These are phyloP conservation scores for Ameiurus melas DNA, from an alignment of 2,113 vertebrate genomes.

Conservation along the genomic window DNA sequence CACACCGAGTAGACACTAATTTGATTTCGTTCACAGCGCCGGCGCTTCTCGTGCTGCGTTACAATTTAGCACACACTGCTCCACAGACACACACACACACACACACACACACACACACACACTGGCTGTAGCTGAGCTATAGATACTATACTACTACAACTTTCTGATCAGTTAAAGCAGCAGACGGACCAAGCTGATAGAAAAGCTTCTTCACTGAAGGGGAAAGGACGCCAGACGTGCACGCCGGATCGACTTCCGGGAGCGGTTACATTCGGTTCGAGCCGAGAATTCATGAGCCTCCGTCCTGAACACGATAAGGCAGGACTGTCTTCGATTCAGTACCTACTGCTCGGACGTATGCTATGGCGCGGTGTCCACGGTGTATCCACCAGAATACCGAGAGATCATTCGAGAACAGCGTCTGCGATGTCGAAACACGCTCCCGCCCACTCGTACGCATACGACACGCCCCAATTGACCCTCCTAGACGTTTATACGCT, in stretches of 20 bases:
- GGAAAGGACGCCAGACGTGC: background rate
- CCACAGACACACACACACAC: slow-evolving; percentile 30
- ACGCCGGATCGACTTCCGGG: background rate
- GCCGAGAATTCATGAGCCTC: background rate
- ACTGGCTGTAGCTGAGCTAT: background rate
- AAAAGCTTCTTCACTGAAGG: background rate
- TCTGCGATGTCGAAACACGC: background rate
- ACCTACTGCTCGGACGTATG: no score
- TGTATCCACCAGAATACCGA: background rate
- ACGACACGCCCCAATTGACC: background rate
- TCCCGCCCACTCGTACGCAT: background rate
- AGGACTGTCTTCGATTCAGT: background rate
- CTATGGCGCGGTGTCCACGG: no score
- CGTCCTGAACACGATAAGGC: background rate
- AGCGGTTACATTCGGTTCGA: background rate
- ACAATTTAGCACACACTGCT: slow-evolving; percentile 36
- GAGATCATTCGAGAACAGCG: background rate
- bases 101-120: slow-evolving; percentile 33
- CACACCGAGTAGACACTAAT: slow-evolving; percentile 53
- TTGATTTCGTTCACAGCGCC: slow-evolving; percentile 50
- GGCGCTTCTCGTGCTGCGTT: slow-evolving; percentile 32
- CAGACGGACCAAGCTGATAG: background rate
- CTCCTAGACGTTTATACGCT: background rate
- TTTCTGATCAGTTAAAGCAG: background rate
- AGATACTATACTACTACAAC: background rate